Base-by-base conservation (phyloP, 2,113 vertebrate species). In the Mugil cephalus region DNA sequence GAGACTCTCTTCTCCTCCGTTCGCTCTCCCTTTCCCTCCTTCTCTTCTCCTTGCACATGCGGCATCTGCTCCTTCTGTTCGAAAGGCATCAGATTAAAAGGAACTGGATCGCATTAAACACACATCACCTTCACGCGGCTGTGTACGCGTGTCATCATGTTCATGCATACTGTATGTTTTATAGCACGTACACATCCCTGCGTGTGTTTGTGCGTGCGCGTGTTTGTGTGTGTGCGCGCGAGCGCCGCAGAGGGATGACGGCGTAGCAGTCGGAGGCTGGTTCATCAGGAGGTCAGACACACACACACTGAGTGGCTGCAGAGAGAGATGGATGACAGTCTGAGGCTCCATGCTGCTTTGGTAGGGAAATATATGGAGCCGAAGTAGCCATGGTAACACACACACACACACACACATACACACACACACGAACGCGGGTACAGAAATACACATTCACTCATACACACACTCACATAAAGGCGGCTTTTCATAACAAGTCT, bases 261-360 rank as follows among this genome's bases (percentile, higher is more conserved):
- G 73, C 42, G 34, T 42, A 67, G 48, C 79, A 48, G 36, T 80
- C 17, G 17, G 35, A 74, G 73, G 42, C 45, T 60, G 77, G 84
- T 86, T 87, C 84, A 87, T 50, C 30, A 70, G 65, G 65, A 76
- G 84, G 80, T 80, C 80, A 79, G 60, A 67, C 67, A 52, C 58
- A 34, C 73, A 71, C 65, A 60, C 54, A 48, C 34, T 61, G 53
- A 66, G 58, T 30, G 17, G 38, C 68, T 79, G 67, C 65, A 76
- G 79, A 84, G 68, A 73, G 66, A 86, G 88, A 91, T 96, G 94
- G 94, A 96, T 95, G 93, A 65, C 72, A 90, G 94, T 94, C 94
- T 95, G 93, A 93, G 94, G 94, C 94, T 94, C 95, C 95, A 93
- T 87, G 94, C 95, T 97, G 95, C 95, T 98, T 96, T 97, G 95